Evolutionary conservation across 2,797 vertebrate species (phyloP), one percentile per base, ranked within the genome.

Genomic region (Lepus oiostolus): DNA sequence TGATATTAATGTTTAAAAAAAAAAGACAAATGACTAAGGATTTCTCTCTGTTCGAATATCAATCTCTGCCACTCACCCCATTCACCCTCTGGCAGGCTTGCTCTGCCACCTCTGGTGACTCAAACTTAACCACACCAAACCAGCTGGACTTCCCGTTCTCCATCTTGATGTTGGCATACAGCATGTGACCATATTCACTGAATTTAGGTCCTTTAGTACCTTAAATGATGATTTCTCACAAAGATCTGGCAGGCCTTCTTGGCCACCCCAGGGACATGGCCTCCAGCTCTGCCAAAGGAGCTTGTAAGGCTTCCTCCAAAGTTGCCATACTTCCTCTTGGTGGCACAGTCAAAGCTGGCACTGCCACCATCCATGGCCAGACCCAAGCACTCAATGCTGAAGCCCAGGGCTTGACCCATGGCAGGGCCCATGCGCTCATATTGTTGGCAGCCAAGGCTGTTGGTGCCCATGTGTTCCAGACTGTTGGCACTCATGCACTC

Each of bases 141-240:
- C 99, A 99, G 98, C 99, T 99, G 30, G 99, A 99, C 95, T 99
- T 99, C 60, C 99, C 99, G 0, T 99, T 99, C 98, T 99, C 99
- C 99, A 99, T 99, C 98, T 99, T 99, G 95, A 99, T 99, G 96
- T 99, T 99, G 0, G 99, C 99, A 76, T 99, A 99, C 96, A 99
- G 99, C 93, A 99, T 99, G 6, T 99, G 99, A 62, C 99, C 99
- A 68, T 99, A 99, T 81, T 99, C 98, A 70, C 99, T 99, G 98
- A 99, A 99, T 96, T 99, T 99, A 47, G 42, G 97, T 99, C 99
- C 98, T 99, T 99, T 97, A 99, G 98, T 99, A 99, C 99, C 98
- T 99, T 99, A 99, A 99, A 99, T 94, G 99, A 92, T 99, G 98
- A 96, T 99, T 99, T 98, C 99, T 99, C 97, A 99, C 99, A 98